phyloP scores from a whole-genome alignment of 2,113 vertebrate species.

The Campylomormyrus numenius region DNA sequence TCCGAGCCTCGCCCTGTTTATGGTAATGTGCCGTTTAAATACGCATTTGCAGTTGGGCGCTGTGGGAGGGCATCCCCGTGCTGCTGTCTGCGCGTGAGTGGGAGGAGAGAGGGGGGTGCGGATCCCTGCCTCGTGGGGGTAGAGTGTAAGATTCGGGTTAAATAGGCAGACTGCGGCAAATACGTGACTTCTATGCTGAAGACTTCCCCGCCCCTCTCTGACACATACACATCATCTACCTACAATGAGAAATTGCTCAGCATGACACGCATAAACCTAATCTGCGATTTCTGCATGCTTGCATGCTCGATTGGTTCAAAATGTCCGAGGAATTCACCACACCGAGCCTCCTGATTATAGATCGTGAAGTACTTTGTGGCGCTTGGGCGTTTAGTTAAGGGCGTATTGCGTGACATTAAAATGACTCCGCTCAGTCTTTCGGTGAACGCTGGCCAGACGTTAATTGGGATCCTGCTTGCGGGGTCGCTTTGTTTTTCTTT shows the following conservation, averaged over 20 bases:
- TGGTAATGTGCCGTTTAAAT: constrained; percentile 27
- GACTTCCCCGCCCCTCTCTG: constrained; percentile 5
- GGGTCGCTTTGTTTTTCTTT: neutral
- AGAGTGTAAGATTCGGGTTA: neutral
- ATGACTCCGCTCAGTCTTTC: neutral
- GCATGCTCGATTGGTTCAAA: neutral
- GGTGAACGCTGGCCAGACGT: neutral
- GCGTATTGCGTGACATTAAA: constrained; percentile 4
- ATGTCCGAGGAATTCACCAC: neutral
- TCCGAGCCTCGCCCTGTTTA: constrained; percentile 42
- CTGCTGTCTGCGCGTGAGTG: constrained; percentile 32
- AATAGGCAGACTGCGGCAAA: constrained; percentile 17
- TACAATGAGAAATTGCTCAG: neutral
- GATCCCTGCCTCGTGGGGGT: constrained; percentile 15
- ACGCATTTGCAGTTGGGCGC: constrained; percentile 29
- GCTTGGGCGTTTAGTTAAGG: neutral
- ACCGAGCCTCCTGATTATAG: neutral
- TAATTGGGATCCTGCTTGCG: neutral
- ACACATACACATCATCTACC: neutral
- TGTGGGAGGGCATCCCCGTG: constrained; percentile 38
- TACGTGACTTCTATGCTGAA: neutral
- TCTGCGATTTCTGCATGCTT: neutral
- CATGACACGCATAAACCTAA: neutral
- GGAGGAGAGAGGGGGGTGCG: constrained; percentile 21
- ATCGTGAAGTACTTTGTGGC: neutral